Base-by-base conservation (phyloP, 2,113 vertebrate genomes). In the Vidua chalybeata region DNA sequence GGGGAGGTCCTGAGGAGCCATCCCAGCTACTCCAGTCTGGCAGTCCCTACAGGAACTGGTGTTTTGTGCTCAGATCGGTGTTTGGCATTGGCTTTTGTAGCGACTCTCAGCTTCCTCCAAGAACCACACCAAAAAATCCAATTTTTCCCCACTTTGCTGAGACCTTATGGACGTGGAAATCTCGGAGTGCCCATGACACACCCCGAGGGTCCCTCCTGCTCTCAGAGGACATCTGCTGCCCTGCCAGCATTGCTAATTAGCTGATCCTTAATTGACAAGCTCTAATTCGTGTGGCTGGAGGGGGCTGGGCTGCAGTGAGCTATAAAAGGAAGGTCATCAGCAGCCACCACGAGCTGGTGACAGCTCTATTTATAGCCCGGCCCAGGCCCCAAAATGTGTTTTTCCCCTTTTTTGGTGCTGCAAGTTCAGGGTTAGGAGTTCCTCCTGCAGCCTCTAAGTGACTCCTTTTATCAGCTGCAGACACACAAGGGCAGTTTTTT, bases 271-370 rank as follows among this genome's bases (percentile, higher is more conserved):
- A 96, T 79, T 95, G 93, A 91, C 49, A 31, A 30, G 33, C 48
- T 83, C 72, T 88, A 14, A 63, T 88, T 93, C 49, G 59, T 52
- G 91, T 33, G 81, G 30, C 72, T 86, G 94, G 58, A 81, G 95
- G 96, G 85, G 87, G 87, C 52, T 58, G 64, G 72, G 68, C 76
- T 82, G 95, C 30, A 79, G 41, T 5, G 37, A 81, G 91, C 93
- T 95, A 73, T 84, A 95, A 92, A 77, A 48, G 93, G 94, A 73
- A 93, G 78, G 37, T 49, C 64, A 54, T 33, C 91, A 93, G 69
- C 87, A 96, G 73, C 93, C 63, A 55, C 51, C 35, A 45, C 28
- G 28, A 88, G 48, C 28, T 10, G 11, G 54, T 93, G 95, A 91
- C 76, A 58, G 48, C 39, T 84, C 96, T 94, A 79, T 95, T 46